These are phyloP conservation scores for Deilephila porcellus DNA, from an alignment of 2,888 invertebrate species.

Conservation along the genomic window DNA sequence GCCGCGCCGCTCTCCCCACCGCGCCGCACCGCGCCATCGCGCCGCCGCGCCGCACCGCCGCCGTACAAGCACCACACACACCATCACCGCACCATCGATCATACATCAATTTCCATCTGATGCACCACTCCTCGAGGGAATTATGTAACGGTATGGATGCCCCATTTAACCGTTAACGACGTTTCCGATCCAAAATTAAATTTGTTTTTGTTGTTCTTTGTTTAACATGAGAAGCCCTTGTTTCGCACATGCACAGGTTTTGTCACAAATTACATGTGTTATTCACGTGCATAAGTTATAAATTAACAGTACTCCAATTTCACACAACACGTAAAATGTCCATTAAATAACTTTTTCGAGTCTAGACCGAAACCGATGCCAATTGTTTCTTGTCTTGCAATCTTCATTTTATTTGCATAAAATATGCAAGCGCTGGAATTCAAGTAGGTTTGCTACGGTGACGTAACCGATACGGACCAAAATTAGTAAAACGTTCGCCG, in stretches of 20 bases:
- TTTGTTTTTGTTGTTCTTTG: background rate
- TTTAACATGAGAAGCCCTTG: background rate
- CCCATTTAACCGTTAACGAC: constrained; percentile 56
- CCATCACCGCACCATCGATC: constrained; percentile 72
- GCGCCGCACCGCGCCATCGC: constrained; percentile 61
- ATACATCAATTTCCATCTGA: constrained; percentile 76
- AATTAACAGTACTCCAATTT: constrained; percentile 34
- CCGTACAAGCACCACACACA: constrained; percentile 49
- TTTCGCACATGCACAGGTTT: background rate
- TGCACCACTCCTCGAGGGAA: constrained; percentile 72
- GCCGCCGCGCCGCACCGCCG: constrained; percentile 54
- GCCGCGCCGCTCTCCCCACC: constrained; percentile 60
- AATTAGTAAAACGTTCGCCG: constrained; percentile 76
- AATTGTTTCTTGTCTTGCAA: constrained; percentile 67
- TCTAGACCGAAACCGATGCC: constrained; percentile 59
- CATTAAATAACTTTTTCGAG: constrained; percentile 46
- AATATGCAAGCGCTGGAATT: constrained; percentile 72
- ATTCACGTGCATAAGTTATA: constrained; percentile 19
- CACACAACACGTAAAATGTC: constrained; percentile 36
- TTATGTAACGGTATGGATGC: constrained; percentile 79
- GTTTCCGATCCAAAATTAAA: constrained; percentile 31
- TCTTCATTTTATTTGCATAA: constrained; percentile 72
- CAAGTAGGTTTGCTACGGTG: constrained; percentile 67
- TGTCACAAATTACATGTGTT: background rate
- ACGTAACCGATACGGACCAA: constrained; percentile 71